Evolutionary conservation across 2,888 invertebrate genomes (phyloP).

Genomic region (Trichogramma dendrolimi): DNA sequence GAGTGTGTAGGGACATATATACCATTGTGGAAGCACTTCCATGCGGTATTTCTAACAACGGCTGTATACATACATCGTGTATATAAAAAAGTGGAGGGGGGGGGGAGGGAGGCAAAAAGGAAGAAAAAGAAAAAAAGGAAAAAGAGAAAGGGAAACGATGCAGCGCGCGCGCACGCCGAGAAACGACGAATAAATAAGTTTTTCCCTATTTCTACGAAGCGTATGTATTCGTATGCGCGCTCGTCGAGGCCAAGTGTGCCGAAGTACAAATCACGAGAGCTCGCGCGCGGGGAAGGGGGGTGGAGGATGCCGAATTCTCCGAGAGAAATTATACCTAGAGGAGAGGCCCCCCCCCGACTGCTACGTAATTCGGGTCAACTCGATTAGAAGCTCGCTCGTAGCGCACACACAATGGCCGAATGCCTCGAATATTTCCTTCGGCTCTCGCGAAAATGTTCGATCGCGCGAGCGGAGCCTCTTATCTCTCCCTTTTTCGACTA

Average conservation of each 20-base stretch:
- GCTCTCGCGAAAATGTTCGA: no score
- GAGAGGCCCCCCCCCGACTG: background rate
- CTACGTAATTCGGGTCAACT: constrained; percentile 27
- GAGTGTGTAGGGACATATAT: constrained; percentile 2
- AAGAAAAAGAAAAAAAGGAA: background rate
- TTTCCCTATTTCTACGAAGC: background rate
- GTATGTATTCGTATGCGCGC: no score
- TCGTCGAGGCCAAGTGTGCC: constrained; percentile 27
- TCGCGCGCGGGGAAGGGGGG: constrained; percentile 8
- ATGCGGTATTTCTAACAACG: no score
- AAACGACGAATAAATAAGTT: constrained; percentile 3
- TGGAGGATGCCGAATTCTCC: constrained; percentile 19
- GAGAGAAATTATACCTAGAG: constrained; percentile 15
- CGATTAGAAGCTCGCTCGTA: constrained; percentile 19
- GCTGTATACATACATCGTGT: no score
- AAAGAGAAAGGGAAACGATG: background rate
- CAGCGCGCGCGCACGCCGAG: background rate
- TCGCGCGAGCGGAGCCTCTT: no score
- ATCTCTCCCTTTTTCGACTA: no score
- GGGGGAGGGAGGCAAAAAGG: background rate
- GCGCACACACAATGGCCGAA: constrained; percentile 16
- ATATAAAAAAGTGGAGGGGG: constrained; percentile 3
- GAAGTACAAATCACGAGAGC: constrained; percentile 28
- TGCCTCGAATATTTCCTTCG: constrained; percentile 25
- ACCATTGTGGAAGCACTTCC: no score